A percentile compares a stretch with the other conserved stretches of the same genome.
Evolutionary conservation across 1,140 invertebrate genomes (phyloP).

Genomic region (Doryteuthis pealeii): DNA sequence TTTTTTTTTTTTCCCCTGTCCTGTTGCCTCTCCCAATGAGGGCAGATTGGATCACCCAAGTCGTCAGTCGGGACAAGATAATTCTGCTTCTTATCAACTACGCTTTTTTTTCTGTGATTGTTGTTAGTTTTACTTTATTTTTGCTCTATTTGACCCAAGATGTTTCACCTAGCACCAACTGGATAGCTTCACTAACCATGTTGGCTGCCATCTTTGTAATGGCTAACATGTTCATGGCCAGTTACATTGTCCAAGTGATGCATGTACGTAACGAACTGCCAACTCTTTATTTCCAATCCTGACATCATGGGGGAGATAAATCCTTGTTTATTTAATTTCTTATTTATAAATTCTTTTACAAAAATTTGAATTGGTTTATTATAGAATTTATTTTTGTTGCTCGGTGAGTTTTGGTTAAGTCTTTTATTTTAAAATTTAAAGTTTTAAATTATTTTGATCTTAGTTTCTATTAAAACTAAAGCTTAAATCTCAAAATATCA

Average conservation of each 20-base stretch:
- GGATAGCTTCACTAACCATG: constrained; percentile 38
- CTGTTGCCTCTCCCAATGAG: constrained; percentile 24
- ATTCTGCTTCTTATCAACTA: constrained; percentile 50
- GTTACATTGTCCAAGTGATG: constrained; percentile 48
- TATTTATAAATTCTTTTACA: too few species aligned
- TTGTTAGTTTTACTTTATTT: constrained; percentile 44
- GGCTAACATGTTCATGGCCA: constrained; percentile 44
- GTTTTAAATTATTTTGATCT: too few species aligned
- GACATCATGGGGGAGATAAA: background rate
- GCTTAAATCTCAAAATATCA: too few species aligned
- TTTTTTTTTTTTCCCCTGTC: background rate
- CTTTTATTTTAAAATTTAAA: too few species aligned
- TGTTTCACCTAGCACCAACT: constrained; percentile 38
- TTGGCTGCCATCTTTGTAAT: constrained; percentile 46
- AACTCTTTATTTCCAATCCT: background rate
- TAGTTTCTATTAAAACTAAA: too few species aligned
- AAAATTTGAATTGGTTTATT: too few species aligned
- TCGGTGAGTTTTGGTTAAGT: too few species aligned
- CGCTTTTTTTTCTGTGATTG: constrained; percentile 47
- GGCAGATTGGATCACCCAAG: constrained; percentile 41
- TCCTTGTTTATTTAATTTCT: too few species aligned
- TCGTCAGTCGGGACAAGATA: constrained; percentile 41
- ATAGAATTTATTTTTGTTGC: too few species aligned
- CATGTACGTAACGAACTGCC: constrained; percentile 35
- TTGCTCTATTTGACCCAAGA: constrained; percentile 43